A percentile compares a stretch with the other conserved stretches of the same genome.
Conservation (phyloP, 2,113 vertebrate genomes). For the Eretmochelys imbricata region DNA sequence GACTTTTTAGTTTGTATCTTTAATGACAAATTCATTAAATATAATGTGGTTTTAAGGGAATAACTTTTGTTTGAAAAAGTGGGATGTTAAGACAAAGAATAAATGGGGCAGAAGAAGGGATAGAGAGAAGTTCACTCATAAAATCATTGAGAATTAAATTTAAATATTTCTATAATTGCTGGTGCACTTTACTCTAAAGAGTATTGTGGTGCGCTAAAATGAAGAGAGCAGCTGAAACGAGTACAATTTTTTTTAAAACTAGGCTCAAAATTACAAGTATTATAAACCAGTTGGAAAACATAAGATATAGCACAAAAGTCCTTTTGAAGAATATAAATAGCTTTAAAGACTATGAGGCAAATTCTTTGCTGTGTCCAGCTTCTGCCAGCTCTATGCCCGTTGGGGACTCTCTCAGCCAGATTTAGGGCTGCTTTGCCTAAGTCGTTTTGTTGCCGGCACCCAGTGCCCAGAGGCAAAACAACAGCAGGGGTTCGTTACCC, state of each 20-base stretch:
- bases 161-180: background rate
- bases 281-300: background rate
- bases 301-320: background rate
- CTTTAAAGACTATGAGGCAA: background rate
- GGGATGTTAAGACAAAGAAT: background rate
- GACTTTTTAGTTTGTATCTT: background rate
- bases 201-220: background rate
- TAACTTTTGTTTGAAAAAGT: slow-evolving; percentile 1
- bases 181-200: background rate
- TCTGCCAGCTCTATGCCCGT: too few species aligned
- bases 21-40: background rate
- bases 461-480: too few species aligned
- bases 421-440: background rate
- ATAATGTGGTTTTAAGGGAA: background rate
- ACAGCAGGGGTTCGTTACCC: too few species aligned
- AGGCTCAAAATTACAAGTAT: background rate
- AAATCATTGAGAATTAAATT: background rate
- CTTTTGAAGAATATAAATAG: background rate
- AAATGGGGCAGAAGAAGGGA: background rate
- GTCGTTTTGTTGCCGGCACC: too few species aligned
- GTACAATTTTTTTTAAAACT: background rate
- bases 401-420: background rate
- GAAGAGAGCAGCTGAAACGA: background rate
- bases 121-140: background rate
- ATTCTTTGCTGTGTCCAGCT: background rate